Evolutionary conservation across 37 sponge, comb jelly and placozoan species (phyloP).

Genomic region (Hormiphora californensis): DNA sequence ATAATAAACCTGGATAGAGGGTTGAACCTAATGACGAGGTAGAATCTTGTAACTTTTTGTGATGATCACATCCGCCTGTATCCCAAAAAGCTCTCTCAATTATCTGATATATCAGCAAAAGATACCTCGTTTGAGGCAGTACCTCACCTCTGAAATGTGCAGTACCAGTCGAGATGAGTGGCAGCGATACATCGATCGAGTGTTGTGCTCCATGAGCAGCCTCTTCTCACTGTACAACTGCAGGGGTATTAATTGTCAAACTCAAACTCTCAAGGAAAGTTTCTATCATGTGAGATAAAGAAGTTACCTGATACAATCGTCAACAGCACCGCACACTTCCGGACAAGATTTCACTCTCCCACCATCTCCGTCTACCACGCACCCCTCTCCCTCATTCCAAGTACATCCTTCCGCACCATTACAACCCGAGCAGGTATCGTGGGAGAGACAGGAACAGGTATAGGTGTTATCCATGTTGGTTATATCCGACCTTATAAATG

Average conservation of each 20-base stretch:
- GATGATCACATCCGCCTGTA: no score
- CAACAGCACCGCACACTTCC: background rate
- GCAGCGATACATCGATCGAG: background rate
- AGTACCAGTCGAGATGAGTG: slow-evolving; percentile 6
- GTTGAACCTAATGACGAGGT: no score
- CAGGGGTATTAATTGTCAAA: background rate
- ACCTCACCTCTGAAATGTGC: slow-evolving; percentile 17
- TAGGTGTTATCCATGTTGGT: no score
- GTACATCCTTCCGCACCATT: background rate
- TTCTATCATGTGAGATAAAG: background rate
- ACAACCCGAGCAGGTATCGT: background rate
- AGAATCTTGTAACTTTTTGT: no score
- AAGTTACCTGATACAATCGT: slow-evolving; percentile 21
- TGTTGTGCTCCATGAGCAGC: background rate
- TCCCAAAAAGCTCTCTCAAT: no score
- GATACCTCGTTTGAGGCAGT: no score
- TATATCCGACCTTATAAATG: no score
- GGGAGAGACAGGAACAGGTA: no score
- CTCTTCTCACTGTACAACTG: slow-evolving; percentile 34
- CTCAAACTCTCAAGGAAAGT: background rate
- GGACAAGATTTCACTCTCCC: background rate
- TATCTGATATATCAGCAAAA: no score
- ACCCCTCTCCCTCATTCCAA: no score
- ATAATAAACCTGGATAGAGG: no score
- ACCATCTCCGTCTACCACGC: no score